Base-by-base conservation (phyloP, 2,888 invertebrate genomes). In the Onchidella celtica region DNA sequence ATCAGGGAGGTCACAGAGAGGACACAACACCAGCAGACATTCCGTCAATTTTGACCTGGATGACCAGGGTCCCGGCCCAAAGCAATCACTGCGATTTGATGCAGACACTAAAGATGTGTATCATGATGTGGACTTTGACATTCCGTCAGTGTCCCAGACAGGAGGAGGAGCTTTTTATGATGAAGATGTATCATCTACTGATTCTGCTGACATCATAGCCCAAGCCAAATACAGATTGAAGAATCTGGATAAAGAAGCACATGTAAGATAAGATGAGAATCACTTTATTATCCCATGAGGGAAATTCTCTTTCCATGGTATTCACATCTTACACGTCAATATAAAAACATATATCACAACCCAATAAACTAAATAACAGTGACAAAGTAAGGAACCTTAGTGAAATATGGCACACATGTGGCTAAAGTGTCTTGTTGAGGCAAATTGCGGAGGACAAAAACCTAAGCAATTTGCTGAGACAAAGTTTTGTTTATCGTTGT, bases 181-280 rank as follows among this genome's bases (percentile, higher is more conserved):
- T 61, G 88, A 87, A 11, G 88, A 88, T 29, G 85, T 86, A 29
- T 87, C 88, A 0, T 89, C 90, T 17, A 86, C 87, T 6, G 83
- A 81, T 9, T 92, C 91, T 3, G 89, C 88, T 27, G 91, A 92
- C 80, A 86, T 92, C 55, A 87, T 92, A 36, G 89, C 89, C 14
- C 90, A 91, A 63, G 89, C 92, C 4, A 91, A 91, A 85, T 89
- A 90, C 76, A 86, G 92, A 82, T 86, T 92, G 59, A 86, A 88
- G 74, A 89, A 87, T 79, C 84, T 92, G 55, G 92, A 92, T 75
- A 89, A 88, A 69, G 92, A 92, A 77, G 92, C 92, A 14, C 89
- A 90, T 87, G 92, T 92, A 73, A 55, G 85, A 61, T 17, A n/a
- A 17, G n/a, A n/a, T n/a, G n/a, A n/a, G n/a, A n/a, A n/a, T n/a